A percentile compares a stretch with the other conserved stretches of the same genome.
Evolutionary conservation across 2,888 invertebrate genomes (phyloP).

Genomic region (Tyria jacobaeae): DNA sequence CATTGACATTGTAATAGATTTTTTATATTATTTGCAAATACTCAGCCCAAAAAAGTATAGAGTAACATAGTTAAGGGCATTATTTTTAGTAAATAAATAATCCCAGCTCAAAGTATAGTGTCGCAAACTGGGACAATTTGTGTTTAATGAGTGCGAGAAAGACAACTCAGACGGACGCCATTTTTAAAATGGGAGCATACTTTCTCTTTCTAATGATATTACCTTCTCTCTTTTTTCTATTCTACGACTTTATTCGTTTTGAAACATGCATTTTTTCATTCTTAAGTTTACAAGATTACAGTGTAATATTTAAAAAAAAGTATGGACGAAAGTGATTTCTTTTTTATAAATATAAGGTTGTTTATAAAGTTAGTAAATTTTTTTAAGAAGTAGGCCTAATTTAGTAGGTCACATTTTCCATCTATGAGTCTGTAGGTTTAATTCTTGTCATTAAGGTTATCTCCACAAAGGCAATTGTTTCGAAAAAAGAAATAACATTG

Average conservation of each 20-base stretch:
- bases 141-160: slow-evolving; percentile 71
- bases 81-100: not conserved
- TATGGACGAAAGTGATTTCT: too few species aligned
- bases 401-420: too few species aligned
- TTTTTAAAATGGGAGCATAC: slow-evolving; percentile 59
- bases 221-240: slow-evolving; percentile 36
- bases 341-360: too few species aligned
- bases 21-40: not conserved
- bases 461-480: too few species aligned
- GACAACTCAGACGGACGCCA: slow-evolving; percentile 84
- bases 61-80: not conserved
- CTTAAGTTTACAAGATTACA: too few species aligned
- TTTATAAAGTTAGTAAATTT: too few species aligned
- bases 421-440: too few species aligned
- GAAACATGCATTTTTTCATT: too few species aligned
- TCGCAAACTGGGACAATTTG: slow-evolving; percentile 53
- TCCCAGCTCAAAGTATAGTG: slow-evolving; percentile 47
- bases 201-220: slow-evolving; percentile 40
- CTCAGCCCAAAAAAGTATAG: not conserved
- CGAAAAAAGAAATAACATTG: too few species aligned
- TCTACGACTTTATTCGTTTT: slow-evolving; percentile 22
- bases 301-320: too few species aligned
- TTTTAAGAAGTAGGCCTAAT: too few species aligned
- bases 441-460: too few species aligned
- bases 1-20: slow-evolving; percentile 60